Percentiles rank a stretch among this genome's conserved stretches.
Conservation (phyloP, 1,140 invertebrate genomes). For the Dolichoris vasculosae region DNA sequence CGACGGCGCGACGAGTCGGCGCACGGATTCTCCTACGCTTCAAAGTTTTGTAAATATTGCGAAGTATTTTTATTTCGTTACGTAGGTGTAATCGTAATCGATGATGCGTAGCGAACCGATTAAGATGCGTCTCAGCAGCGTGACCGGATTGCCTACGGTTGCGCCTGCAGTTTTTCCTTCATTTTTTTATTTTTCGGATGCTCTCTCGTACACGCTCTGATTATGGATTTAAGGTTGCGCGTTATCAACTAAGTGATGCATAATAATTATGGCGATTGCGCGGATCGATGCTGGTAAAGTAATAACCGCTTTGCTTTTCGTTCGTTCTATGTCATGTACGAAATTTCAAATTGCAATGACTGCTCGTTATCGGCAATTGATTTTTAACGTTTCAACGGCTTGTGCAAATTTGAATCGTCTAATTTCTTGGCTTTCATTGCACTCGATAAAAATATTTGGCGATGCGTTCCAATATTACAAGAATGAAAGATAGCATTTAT, state of each 20-base stretch:
- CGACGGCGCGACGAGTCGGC: not conserved
- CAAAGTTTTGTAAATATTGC: slow-evolving; percentile 36
- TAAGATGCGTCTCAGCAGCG: too few species aligned
- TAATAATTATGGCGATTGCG: not conserved
- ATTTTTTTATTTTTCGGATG: not conserved
- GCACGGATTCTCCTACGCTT: not conserved
- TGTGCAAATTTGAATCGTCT: not conserved
- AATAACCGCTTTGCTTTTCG: not conserved
- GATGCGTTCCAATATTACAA: not conserved
- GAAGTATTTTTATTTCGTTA: slow-evolving; percentile 10
- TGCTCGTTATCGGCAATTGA: too few species aligned
- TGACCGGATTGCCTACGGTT: not conserved
- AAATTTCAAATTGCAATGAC: not conserved
- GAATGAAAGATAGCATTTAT: not conserved
- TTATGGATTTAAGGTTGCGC: not conserved
- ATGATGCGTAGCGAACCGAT: not conserved
- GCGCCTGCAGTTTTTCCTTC: not conserved
- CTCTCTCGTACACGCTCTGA: not conserved
- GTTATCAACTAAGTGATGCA: not conserved
- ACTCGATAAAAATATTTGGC: not conserved
- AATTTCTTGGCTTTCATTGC: not conserved
- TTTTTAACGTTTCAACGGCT: not conserved
- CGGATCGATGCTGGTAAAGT: not conserved
- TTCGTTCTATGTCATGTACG: not conserved
- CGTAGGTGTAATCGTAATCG: not conserved